A percentile compares a stretch with the other conserved stretches of the same genome.
Evolutionary conservation across 2,888 invertebrate species (phyloP).

Genomic region (Cephus sareptanus): DNA sequence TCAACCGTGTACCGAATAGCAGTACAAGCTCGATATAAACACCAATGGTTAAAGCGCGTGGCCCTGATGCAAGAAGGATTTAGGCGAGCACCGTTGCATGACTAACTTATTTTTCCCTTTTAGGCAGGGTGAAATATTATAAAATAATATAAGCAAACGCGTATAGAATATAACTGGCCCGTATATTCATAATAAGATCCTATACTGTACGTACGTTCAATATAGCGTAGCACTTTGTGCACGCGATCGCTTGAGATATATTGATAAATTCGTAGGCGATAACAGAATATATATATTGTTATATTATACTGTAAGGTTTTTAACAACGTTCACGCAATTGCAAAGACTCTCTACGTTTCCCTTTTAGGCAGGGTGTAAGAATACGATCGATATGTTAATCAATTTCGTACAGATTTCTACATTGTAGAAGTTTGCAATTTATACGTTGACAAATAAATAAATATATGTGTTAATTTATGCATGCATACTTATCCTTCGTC

Average conservation of each 20-base stretch:
- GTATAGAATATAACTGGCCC: slow-evolving; percentile 42
- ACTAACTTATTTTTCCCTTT: slow-evolving; percentile 56
- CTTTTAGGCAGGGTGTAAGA: slow-evolving; percentile 57
- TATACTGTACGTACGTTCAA: not conserved
- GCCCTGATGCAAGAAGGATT: slow-evolving; percentile 47
- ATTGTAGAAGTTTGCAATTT: slow-evolving; percentile 57
- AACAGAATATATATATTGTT: slow-evolving; percentile 3
- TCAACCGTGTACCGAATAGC: not conserved
- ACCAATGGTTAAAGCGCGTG: not conserved
- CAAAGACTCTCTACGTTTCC: slow-evolving; percentile 58
- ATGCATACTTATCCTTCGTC: too few relatives aligned
- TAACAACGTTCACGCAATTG: slow-evolving; percentile 45
- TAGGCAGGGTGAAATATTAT: slow-evolving; percentile 49
- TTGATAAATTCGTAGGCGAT: not conserved
- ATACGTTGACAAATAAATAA: slow-evolving; percentile 13
- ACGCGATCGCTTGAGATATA: not conserved
- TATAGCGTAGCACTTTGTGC: not conserved
- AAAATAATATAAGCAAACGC: slow-evolving; percentile 28
- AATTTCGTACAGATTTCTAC: slow-evolving; percentile 50
- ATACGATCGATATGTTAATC: slow-evolving; percentile 16
- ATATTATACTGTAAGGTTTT: slow-evolving; percentile 8
- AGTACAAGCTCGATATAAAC: not conserved
- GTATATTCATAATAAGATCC: slow-evolving; percentile 2
- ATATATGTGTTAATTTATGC: not conserved
- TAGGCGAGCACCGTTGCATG: slow-evolving; percentile 55